Percentiles rank a stretch among this genome's conserved stretches.
phyloP scores from a whole-genome alignment of 2,888 invertebrate genomes.

The Pachydiplax longipennis region DNA sequence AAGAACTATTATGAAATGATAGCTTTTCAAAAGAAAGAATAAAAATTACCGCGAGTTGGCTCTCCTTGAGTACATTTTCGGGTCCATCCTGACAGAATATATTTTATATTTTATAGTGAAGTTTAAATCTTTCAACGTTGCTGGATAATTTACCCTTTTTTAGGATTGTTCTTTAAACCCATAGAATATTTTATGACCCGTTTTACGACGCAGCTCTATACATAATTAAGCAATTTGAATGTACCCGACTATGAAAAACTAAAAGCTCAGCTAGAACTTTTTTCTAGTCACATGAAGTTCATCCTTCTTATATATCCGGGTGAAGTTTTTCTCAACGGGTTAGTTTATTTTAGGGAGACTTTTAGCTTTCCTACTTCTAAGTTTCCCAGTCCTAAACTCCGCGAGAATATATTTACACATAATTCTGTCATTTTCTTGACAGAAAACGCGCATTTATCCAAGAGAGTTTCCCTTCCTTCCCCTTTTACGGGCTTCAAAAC shows the following conservation, averaged over 20 bases:
- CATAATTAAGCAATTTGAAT: background rate
- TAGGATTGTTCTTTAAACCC: no score
- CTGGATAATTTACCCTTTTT: no score
- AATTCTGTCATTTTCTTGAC: conserved; percentile 18
- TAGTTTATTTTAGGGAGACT: background rate
- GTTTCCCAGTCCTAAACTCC: background rate
- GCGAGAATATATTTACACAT: background rate
- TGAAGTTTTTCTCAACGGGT: background rate
- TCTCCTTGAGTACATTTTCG: no score
- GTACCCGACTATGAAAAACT: background rate
- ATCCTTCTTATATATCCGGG: background rate
- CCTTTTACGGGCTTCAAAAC: background rate
- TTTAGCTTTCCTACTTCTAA: background rate
- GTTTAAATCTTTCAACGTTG: no score
- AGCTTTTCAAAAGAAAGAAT: no score
- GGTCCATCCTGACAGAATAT: no score
- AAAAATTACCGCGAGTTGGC: no score
- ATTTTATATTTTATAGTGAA: no score
- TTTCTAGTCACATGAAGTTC: background rate
- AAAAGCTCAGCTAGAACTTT: background rate
- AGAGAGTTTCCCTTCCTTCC: background rate
- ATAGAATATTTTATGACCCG: no score
- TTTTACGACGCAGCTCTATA: no score
- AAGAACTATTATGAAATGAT: no score
- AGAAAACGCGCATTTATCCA: background rate